Conservation (phyloP, 2,113 vertebrate species). For the Scomber scombrus region DNA sequence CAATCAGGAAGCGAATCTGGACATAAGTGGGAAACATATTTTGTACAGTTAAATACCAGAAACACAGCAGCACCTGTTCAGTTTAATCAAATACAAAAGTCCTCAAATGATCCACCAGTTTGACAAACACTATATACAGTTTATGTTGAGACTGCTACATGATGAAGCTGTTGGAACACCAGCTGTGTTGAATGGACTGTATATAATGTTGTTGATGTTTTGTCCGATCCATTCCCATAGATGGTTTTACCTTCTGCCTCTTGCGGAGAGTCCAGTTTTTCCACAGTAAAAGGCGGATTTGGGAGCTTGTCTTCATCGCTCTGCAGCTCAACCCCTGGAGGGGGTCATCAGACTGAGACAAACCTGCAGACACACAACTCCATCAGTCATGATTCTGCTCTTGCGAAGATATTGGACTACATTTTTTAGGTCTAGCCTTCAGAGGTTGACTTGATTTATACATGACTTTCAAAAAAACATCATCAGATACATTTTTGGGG, state of each 20-base stretch:
- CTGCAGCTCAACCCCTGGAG: slow-evolving; percentile 66
- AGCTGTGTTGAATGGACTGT: neutral
- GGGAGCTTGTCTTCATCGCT: slow-evolving; percentile 88
- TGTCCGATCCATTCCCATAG: neutral
- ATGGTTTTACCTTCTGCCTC: slow-evolving; percentile 91
- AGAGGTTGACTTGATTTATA: neutral
- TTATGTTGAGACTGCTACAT: neutral
- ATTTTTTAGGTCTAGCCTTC: neutral
- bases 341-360: slow-evolving; percentile 74
- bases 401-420: neutral
- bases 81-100: neutral
- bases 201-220: neutral
- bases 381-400: neutral
- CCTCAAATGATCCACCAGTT: neutral
- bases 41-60: neutral
- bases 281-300: slow-evolving; percentile 95
- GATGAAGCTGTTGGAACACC: neutral
- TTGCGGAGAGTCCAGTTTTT: slow-evolving; percentile 98
- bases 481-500: neutral
- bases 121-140: neutral
- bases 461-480: neutral
- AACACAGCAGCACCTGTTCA: neutral
- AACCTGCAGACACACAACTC: slow-evolving; percentile 57
- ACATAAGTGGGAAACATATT: slow-evolving; percentile 3
- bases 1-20: slow-evolving; percentile 94